Evolutionary conservation across 2,113 vertebrate genomes (phyloP).

Genomic region (Hydrochoerus hydrochaeris): DNA sequence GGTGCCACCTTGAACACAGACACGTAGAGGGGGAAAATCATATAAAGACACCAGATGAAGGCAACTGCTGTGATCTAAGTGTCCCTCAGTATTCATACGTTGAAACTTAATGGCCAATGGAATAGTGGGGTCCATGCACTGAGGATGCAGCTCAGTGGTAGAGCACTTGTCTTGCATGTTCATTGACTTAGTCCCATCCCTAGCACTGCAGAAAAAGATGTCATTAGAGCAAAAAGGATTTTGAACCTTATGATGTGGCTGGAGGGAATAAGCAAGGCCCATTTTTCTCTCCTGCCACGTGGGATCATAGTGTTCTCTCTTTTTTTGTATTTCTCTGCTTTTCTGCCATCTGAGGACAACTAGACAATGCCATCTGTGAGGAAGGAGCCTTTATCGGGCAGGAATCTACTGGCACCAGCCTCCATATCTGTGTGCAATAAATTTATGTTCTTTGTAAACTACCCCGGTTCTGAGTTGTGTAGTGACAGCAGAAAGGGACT

Average conservation of each 20-base stretch:
- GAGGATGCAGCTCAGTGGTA: not conserved
- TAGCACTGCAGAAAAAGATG: not conserved
- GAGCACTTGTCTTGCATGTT: not conserved
- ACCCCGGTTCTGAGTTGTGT: not conserved
- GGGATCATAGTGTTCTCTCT: not conserved
- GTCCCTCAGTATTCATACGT: not conserved
- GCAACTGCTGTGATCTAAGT: not conserved
- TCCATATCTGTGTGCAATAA: not conserved
- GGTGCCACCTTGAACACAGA: not conserved
- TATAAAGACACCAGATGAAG: not conserved
- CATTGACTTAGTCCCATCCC: not conserved
- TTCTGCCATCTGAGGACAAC: not conserved
- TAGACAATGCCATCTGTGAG: not conserved
- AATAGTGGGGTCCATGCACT: not conserved
- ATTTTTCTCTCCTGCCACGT: not conserved
- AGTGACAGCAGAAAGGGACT: not conserved
- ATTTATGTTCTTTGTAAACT: not conserved
- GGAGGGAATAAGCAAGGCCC: not conserved
- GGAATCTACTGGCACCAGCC: not conserved
- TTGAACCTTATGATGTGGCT: not conserved
- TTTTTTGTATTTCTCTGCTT: not conserved
- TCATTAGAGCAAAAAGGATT: not conserved
- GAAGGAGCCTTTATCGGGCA: not conserved
- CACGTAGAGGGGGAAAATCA: not conserved
- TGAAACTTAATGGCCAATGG: not conserved